Base-by-base conservation (phyloP, 1,140 invertebrate species). In the Papilio helenus region DNA sequence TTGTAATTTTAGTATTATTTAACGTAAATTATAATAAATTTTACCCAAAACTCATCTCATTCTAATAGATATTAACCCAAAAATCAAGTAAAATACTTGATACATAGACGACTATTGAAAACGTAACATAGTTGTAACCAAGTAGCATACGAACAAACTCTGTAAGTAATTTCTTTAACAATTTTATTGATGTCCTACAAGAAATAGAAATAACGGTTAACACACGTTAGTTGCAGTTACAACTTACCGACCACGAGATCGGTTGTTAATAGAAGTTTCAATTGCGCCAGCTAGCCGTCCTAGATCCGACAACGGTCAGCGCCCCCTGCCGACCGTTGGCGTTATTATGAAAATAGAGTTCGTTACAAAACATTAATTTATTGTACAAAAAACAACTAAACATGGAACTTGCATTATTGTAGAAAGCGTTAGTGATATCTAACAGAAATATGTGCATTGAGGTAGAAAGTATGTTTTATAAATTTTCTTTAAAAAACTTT, bases 141-240 rank as follows among this genome's bases (percentile, higher is more conserved):
- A 3, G 16, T 55, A 55, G 8, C 51, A 2, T 16, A 16, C 44
- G 12, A 46, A 55, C 18, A 9, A 55, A 10, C 18, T 5, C 51
- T 8, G 5, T 9, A 55, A 55, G 1, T 51, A 51, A 55, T 55
- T 20, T 55, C 51, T 55, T 55, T 18, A 55, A 55, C 7, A 8
- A 9, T 55, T 20, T 55, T 55, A 55, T n/a, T 18, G 7, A 55
- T 18, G 18, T 55, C 51, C 18, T 55, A 55, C 51, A 26, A 10
- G 23, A 61, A 49, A 72, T 79, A 51, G 81, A 74, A 73, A 39
- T 78, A 68, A 79, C 34, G 34, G 46, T 39, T 14, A 68, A 58
- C 55, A 68, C 29, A 46, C 34, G 76, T 58, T 42, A 58, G 74
- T 61, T 61, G 20, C 51, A 55, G 18, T 55, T 55, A 55, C 51